Evolutionary conservation across 2,113 vertebrate species (phyloP).

Genomic region (Bufo gargarizans): DNA sequence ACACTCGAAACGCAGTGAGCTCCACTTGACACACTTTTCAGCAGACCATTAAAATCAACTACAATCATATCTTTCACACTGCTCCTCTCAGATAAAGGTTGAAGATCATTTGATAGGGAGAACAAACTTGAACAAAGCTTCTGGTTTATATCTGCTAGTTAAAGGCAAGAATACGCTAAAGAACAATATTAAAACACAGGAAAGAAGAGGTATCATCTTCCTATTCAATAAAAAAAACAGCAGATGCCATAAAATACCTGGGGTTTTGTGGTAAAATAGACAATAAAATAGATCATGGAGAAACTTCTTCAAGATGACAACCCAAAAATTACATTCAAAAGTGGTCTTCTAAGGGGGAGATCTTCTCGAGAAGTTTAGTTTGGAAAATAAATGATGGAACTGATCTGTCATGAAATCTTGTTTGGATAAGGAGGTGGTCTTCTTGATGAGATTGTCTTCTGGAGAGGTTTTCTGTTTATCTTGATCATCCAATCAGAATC

Average conservation of each 20-base stretch:
- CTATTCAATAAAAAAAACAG: slow-evolving; percentile 4
- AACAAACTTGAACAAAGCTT: slow-evolving; percentile 31
- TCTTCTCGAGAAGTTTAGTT: too few species aligned
- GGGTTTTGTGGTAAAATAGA: not conserved
- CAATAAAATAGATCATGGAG: not conserved
- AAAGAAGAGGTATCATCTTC: not conserved
- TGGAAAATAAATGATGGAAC: too few species aligned
- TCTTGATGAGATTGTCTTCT: too few species aligned
- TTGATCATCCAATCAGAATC: not conserved
- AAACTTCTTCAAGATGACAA: too few species aligned
- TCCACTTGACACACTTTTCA: slow-evolving; percentile 58
- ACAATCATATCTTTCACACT: slow-evolving; percentile 54
- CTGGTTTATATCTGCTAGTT: slow-evolving; percentile 33
- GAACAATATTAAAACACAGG: slow-evolving; percentile 14
- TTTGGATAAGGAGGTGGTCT: too few species aligned
- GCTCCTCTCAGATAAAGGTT: slow-evolving; percentile 53
- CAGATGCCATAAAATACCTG: not conserved
- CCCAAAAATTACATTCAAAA: too few species aligned
- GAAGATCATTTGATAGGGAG: slow-evolving; percentile 56
- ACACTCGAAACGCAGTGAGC: slow-evolving; percentile 47
- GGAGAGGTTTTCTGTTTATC: too few species aligned
- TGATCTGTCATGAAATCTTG: too few species aligned
- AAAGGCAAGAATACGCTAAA: not conserved
- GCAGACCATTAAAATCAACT: slow-evolving; percentile 58
- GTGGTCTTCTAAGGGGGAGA: too few species aligned